phyloP scores from a whole-genome alignment of 1,140 invertebrate genomes.

The Amphibalanus amphitrite region DNA sequence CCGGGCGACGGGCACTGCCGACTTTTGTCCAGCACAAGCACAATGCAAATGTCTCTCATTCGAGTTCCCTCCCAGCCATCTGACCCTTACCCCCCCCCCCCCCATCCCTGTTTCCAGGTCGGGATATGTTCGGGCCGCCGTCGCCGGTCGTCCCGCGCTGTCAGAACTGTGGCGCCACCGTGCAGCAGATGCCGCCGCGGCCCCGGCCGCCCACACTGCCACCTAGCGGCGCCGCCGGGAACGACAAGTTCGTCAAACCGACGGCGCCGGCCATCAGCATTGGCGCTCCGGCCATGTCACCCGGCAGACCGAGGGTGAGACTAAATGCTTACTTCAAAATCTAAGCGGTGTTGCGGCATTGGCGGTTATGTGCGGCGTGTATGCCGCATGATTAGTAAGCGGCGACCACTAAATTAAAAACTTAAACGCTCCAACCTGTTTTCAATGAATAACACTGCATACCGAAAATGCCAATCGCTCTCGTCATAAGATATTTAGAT shows the following conservation, averaged over 20 bases:
- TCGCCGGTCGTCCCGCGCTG: background rate
- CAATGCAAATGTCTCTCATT: too few relatives aligned
- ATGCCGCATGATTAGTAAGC: too few relatives aligned
- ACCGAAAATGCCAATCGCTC: too few relatives aligned
- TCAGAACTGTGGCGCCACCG: background rate
- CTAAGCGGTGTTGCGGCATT: too few relatives aligned
- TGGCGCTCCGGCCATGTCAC: background rate
- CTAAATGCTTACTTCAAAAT: too few relatives aligned
- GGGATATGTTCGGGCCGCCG: background rate
- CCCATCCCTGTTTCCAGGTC: background rate
- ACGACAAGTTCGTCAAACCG: conserved; percentile 4
- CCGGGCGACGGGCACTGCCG: too few relatives aligned
- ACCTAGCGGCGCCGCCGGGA: background rate
- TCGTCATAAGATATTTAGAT: too few relatives aligned
- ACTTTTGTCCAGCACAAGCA: too few relatives aligned
- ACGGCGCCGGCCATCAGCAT: conserved; percentile 2
- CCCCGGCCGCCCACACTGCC: background rate
- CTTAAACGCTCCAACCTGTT: too few relatives aligned
- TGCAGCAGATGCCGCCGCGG: background rate
- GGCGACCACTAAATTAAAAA: too few relatives aligned
- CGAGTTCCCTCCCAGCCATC: background rate
- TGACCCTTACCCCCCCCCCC: background rate
- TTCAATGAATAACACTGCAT: too few relatives aligned
- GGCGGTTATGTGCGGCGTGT: too few relatives aligned
- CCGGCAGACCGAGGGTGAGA: background rate